Evolutionary conservation across 2,797 vertebrate genomes (phyloP).

Genomic region (Sebastes itinus): DNA sequence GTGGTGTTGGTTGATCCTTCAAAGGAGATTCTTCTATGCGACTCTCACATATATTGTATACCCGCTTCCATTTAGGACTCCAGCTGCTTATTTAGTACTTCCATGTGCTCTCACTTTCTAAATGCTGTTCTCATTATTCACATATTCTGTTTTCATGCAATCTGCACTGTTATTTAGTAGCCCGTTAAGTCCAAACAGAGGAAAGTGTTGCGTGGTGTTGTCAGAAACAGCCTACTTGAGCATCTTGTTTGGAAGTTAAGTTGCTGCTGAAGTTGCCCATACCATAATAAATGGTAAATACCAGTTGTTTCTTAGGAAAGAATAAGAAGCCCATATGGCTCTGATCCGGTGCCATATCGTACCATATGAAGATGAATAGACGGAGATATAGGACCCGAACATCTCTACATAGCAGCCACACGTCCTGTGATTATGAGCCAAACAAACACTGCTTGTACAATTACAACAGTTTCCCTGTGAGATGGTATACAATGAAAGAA

Average conservation of each 20-base stretch:
- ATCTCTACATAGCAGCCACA: slow-evolving; percentile 4
- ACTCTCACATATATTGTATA: slow-evolving; percentile 12
- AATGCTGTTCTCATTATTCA: slow-evolving; percentile 17
- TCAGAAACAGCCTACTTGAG: slow-evolving; percentile 41
- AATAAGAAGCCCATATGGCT: slow-evolving; percentile 21
- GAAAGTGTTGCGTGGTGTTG: slow-evolving; percentile 45
- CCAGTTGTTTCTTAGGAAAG: slow-evolving; percentile 21
- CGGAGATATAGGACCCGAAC: slow-evolving; percentile 29
- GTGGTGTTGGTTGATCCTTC: neutral
- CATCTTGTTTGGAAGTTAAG: slow-evolving; percentile 49
- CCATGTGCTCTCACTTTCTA: slow-evolving; percentile 23
- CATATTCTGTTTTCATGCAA: slow-evolving; percentile 33
- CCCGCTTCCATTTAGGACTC: slow-evolving; percentile 2
- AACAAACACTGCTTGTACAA: slow-evolving; percentile 27
- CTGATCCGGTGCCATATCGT: slow-evolving; percentile 23
- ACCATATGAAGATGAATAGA: slow-evolving; percentile 14
- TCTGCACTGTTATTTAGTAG: slow-evolving; percentile 19
- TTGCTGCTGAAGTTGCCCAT: slow-evolving; percentile 31
- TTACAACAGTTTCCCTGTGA: slow-evolving; percentile 23
- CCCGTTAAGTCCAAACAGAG: neutral
- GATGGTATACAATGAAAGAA: slow-evolving; percentile 32
- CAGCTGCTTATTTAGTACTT: slow-evolving; percentile 26
- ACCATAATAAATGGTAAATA: slow-evolving; percentile 35
- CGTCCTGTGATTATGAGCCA: slow-evolving; percentile 49
- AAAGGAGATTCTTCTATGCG: neutral